phyloP scores from a whole-genome alignment of 2,113 vertebrate genomes.

The Todiramphus saurophagus region DNA sequence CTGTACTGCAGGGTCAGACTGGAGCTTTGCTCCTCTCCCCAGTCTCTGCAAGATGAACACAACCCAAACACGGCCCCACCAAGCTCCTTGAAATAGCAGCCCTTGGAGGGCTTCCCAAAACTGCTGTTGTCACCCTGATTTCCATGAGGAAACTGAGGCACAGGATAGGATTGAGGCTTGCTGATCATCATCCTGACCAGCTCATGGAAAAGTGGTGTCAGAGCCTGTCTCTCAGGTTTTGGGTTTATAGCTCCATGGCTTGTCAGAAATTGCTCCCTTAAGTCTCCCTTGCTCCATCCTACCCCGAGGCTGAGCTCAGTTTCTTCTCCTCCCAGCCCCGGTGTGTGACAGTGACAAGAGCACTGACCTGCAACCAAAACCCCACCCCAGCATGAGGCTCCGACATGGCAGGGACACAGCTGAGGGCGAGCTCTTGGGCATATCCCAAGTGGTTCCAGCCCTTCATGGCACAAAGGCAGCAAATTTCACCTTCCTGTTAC shows the following conservation, averaged over 20 bases:
- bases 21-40: not conserved
- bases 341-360: not conserved
- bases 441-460: rapidly evolving
- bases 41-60: not conserved
- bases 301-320: not conserved
- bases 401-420: rapidly evolving
- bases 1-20: not conserved
- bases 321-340: not conserved
- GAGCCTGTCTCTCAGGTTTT: not conserved
- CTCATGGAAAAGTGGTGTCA: not conserved
- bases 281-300: not conserved
- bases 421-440: rapidly evolving
- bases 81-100: rapidly evolving
- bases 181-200: not conserved
- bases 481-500: not conserved
- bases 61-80: rapidly evolving
- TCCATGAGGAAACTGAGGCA: not conserved
- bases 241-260: not conserved
- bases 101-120: not conserved
- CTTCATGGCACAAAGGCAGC: not conserved
- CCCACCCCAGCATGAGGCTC: rapidly evolving
- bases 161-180: not conserved
- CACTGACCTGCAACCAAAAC: not conserved
- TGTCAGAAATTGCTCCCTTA: not conserved
- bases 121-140: rapidly evolving